These are phyloP conservation scores for Drosophila macrospina DNA, from an alignment of 2,888 invertebrate species.

Conservation along the genomic window DNA sequence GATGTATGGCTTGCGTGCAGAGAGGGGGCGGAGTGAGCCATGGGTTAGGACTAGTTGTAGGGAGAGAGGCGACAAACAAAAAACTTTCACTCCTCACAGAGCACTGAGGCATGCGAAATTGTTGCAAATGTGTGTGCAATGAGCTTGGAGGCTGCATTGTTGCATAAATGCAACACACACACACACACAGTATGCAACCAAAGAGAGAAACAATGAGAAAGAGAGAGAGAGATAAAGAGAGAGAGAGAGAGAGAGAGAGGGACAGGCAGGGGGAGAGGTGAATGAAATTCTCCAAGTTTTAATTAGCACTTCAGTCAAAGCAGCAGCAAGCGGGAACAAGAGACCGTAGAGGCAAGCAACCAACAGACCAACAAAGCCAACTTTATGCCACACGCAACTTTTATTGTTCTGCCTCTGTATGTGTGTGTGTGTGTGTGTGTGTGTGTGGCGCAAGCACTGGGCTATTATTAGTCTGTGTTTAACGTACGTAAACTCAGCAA, in stretches of 20 bases:
- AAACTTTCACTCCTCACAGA: background rate
- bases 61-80: background rate
- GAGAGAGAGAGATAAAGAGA: background rate
- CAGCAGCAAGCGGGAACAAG: background rate
- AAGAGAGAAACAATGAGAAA: background rate
- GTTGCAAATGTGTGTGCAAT: constrained; percentile 12
- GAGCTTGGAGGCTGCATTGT: constrained; percentile 6
- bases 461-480: constrained; percentile 20
- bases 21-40: background rate
- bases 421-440: background rate
- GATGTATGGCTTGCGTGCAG: constrained; percentile 34
- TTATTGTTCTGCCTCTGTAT: constrained; percentile 11
- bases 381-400: constrained; percentile 40
- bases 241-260: background rate
- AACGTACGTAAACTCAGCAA: constrained; percentile 27
- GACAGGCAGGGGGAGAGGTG: background rate
- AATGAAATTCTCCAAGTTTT: constrained; percentile 43
- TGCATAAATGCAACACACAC: constrained; percentile 1
- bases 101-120: constrained; percentile 12
- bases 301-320: constrained; percentile 53
- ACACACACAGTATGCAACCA: background rate
- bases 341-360: background rate
- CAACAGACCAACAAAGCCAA: constrained; percentile 13
- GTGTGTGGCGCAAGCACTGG: background rate
- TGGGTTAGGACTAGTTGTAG: too few species aligned